Base-by-base conservation (phyloP, 2,797 vertebrate species). In the Sciurus vulgaris region DNA sequence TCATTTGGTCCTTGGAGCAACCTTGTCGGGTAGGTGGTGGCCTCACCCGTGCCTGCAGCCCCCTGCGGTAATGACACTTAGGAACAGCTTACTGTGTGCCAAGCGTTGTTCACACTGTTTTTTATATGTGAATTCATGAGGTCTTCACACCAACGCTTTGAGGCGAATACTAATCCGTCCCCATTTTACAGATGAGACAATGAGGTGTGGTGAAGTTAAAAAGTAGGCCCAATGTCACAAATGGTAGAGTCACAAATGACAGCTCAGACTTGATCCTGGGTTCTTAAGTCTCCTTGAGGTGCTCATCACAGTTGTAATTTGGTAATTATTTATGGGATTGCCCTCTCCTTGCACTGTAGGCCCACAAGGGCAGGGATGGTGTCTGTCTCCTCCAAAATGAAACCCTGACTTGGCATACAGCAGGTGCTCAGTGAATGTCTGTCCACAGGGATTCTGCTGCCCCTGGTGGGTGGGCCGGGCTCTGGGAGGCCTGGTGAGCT, bases 171-270 rank as follows among this genome's bases (percentile, higher is more conserved):
- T 89, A 72, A 92, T 69, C 5, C 47, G 5, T 65, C 51, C 26
- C 56, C 59, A 30, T 87, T 95, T 91, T 89, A 77, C n/a, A 83
- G 86, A 85, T 73, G 78, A 95, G 69, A 81, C 81, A 63, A 38
- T 35, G 54, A 97, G 51, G 33, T n/a, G 54, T 22, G 83, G 85
- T 76, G 65, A 92, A 90, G 44, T 73, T 56, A 81, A 78, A 74
- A 93, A 89, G 70, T 0, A 24, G 7, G 61, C 24, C 33, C 33
- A 22, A 4, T 5, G n/a, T 86, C 72, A 86, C 47, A 76, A 76
- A 63, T 12, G 61, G 35, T 78, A 59, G 35, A 47, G 67, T 18
- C 15, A 4, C 83, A 49, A 69, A 47, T 81, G 5, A 3, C 44
- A 59, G 70, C 33, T 59, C 78, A 61, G 33, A 44, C 90, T 76